These are phyloP conservation scores for Danaus melanippus DNA, from an alignment of 1,140 invertebrate species.

Conservation along the genomic window DNA sequence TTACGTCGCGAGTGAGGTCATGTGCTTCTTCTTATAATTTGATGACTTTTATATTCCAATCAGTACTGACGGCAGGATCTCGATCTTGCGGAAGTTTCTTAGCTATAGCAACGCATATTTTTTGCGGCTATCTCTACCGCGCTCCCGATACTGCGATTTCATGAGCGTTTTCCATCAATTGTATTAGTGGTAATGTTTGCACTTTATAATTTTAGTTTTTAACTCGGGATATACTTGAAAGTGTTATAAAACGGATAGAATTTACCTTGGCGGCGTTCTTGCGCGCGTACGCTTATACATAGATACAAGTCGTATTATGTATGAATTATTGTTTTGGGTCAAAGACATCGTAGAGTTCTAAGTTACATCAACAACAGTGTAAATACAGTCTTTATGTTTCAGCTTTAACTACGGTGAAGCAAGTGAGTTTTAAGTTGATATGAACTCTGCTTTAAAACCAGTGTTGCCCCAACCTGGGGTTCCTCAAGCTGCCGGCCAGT, in stretches of 20 bases:
- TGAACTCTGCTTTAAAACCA: constrained; percentile 74
- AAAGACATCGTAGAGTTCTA: constrained; percentile 62
- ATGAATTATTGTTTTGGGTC: constrained; percentile 70
- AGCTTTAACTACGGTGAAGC: constrained; percentile 37
- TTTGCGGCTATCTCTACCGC: constrained; percentile 58
- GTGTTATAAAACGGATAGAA: constrained; percentile 42
- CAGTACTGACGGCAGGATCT: constrained; percentile 39
- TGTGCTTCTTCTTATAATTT: constrained; percentile 32
- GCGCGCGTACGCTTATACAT: constrained; percentile 57
- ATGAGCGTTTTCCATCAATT: constrained; percentile 42
- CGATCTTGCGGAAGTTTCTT: constrained; percentile 64
- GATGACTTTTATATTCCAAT: constrained; percentile 31
- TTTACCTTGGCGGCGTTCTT: constrained; percentile 51
- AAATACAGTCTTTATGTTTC: constrained; percentile 54
- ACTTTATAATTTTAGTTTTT: constrained; percentile 23
- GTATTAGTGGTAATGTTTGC: constrained; percentile 50
- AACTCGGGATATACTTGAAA: constrained; percentile 17
- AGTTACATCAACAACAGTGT: constrained; percentile 46
- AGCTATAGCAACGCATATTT: constrained; percentile 67
- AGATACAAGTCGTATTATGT: constrained; percentile 49
- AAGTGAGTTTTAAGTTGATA: constrained; percentile 45
- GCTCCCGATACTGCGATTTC: constrained; percentile 40
- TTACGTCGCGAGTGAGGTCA: constrained; percentile 34
- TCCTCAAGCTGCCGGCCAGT: constrained; percentile 58
- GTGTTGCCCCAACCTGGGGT: constrained; percentile 65